Conservation (phyloP, 2,888 invertebrate genomes). For the Creontiades dilutus region DNA sequence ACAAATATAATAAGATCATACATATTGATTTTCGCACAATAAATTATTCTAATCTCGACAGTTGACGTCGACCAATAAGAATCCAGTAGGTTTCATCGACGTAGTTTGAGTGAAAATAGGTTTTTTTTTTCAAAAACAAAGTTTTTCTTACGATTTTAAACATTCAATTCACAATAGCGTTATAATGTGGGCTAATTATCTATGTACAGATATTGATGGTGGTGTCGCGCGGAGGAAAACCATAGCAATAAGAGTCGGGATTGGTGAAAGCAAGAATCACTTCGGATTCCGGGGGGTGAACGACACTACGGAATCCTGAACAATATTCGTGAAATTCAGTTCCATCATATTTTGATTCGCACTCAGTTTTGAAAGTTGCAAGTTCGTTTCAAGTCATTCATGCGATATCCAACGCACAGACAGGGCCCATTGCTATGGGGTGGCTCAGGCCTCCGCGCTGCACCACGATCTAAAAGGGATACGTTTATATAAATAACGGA, state of each 20-base stretch:
- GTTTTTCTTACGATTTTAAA: neutral
- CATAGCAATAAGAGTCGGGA: slow-evolving; percentile 36
- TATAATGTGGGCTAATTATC: neutral
- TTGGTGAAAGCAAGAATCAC: neutral
- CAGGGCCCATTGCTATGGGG: slow-evolving; percentile 55
- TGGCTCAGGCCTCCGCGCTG: slow-evolving; percentile 57
- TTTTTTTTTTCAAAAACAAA: slow-evolving; percentile 13
- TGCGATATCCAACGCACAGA: neutral
- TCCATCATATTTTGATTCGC: no score
- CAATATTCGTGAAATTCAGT: no score
- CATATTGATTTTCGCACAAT: neutral
- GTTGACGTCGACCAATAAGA: neutral
- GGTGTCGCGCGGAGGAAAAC: slow-evolving; percentile 59
- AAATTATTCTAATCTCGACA: slow-evolving; percentile 2
- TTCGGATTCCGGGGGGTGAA: neutral
- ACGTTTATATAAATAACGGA: neutral
- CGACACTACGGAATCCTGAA: no score
- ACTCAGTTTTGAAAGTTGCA: no score
- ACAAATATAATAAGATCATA: slow-evolving; percentile 54
- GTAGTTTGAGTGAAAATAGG: neutral
- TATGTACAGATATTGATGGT: slow-evolving; percentile 29
- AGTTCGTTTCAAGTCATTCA: neutral
- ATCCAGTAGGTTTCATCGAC: neutral
- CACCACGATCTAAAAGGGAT: slow-evolving; percentile 38
- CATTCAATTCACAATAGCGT: neutral